phyloP scores from a whole-genome alignment of 2,113 vertebrate genomes.

The Crypturellus undulatus region DNA sequence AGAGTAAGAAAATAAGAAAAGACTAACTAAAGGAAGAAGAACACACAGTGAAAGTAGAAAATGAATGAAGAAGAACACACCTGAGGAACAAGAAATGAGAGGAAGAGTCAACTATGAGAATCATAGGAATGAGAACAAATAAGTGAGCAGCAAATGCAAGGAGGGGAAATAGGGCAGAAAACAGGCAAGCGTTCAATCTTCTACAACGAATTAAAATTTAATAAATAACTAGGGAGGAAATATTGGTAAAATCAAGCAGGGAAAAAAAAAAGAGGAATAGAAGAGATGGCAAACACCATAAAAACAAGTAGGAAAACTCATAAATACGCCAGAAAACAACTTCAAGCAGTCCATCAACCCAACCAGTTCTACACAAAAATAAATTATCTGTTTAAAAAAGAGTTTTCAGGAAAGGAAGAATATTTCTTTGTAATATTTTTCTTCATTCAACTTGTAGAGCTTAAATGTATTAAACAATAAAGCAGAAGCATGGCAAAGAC shows the following conservation, averaged over 20 bases:
- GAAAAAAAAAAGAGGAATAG: not conserved
- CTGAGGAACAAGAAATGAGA: not conserved
- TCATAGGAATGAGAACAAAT: not conserved
- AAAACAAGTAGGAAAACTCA: not conserved
- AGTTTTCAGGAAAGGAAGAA: not conserved
- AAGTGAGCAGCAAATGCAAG: not conserved
- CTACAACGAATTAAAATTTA: not conserved
- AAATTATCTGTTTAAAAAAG: not conserved
- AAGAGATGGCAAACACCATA: not conserved
- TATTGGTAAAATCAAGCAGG: not conserved
- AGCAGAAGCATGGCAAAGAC: conserved; percentile 16
- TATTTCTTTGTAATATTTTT: not conserved
- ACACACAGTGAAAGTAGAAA: not conserved
- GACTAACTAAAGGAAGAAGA: not conserved
- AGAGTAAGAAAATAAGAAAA: not conserved
- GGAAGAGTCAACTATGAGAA: not conserved
- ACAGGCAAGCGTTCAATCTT: not conserved
- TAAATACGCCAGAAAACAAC: not conserved
- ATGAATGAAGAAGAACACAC: not conserved
- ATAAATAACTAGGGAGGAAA: not conserved
- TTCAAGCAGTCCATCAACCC: not conserved
- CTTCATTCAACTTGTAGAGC: not conserved
- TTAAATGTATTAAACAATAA: not conserved
- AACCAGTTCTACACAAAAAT: not conserved
- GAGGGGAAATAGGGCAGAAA: not conserved